These are phyloP conservation scores for Anthonomus grandis DNA, from an alignment of 1,140 invertebrate genomes.

Conservation along the genomic window DNA sequence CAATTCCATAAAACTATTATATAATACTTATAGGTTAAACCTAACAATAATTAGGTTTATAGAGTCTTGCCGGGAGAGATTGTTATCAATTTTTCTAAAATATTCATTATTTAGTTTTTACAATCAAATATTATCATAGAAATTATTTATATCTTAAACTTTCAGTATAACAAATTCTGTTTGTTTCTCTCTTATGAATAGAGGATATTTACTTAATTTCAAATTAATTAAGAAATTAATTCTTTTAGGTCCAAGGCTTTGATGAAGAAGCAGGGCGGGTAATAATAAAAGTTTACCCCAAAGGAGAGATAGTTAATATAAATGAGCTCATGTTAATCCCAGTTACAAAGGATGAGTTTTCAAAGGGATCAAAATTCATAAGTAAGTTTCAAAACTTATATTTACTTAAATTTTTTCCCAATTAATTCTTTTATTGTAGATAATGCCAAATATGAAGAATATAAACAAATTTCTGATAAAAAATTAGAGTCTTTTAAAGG, in stretches of 20 bases:
- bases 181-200: too few relatives aligned
- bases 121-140: too few relatives aligned
- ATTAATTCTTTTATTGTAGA: constrained; percentile 53
- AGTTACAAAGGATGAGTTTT: constrained; percentile 74
- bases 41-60: too few relatives aligned
- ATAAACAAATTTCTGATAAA: constrained; percentile 53
- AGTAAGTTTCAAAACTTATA: constrained; percentile 57
- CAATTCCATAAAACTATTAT: too few relatives aligned
- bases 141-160: too few relatives aligned
- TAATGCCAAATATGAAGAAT: constrained; percentile 64
- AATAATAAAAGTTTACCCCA: constrained; percentile 74
- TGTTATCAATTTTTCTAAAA: too few relatives aligned
- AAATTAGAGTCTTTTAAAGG: constrained; percentile 9
- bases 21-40: too few relatives aligned
- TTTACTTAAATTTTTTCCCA: constrained; percentile 10
- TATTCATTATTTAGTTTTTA: too few relatives aligned
- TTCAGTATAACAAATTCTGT: too few relatives aligned
- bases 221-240: constrained; percentile 16
- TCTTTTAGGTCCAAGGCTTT: constrained; percentile 70
- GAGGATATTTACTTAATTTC: constrained; percentile 6
- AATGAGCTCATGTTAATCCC: constrained; percentile 74
- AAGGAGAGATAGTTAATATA: constrained; percentile 65
- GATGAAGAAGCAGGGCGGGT: constrained; percentile 81
- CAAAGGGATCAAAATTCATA: constrained; percentile 75
- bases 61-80: too few relatives aligned